These are phyloP conservation scores for Ennomos erosarius DNA, from an alignment of 2,888 invertebrate species.

Conservation along the genomic window DNA sequence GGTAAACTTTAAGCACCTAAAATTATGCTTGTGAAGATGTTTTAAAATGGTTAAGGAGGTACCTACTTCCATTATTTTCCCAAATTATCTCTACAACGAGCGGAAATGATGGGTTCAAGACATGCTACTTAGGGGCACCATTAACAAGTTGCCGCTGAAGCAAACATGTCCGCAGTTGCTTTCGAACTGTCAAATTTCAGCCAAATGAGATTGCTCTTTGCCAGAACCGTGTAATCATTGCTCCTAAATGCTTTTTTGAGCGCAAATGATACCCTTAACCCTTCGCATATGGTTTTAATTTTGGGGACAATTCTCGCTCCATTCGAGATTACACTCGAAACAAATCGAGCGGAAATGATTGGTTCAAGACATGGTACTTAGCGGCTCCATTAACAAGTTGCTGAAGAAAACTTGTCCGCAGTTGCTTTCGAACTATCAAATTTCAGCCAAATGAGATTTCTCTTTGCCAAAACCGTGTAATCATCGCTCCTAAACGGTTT, in stretches of 20 bases:
- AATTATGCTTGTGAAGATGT: too few relatives aligned
- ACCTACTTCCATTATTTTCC: background rate
- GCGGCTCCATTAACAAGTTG: slow-evolving; percentile 21
- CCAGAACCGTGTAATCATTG: slow-evolving; percentile 49
- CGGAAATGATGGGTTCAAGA: slow-evolving; percentile 17
- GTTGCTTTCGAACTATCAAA: slow-evolving; percentile 34
- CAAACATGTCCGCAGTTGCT: slow-evolving; percentile 16
- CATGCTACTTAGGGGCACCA: slow-evolving; percentile 18
- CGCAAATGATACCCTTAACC: slow-evolving; percentile 61
- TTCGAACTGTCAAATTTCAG: slow-evolving; percentile 38
- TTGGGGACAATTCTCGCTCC: slow-evolving; percentile 14
- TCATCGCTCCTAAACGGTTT: slow-evolving; percentile 61
- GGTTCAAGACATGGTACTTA: slow-evolving; percentile 15
- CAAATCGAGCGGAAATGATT: slow-evolving; percentile 24
- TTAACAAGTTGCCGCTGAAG: slow-evolving; percentile 20
- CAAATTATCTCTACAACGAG: slow-evolving; percentile 12
- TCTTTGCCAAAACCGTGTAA: slow-evolving; percentile 47
- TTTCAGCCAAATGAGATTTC: slow-evolving; percentile 40
- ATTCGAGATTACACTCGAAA: too few relatives aligned
- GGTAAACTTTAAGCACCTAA: too few relatives aligned
- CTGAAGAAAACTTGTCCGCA: slow-evolving; percentile 11
- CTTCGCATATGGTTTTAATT: slow-evolving; percentile 63
- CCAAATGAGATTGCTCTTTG: slow-evolving; percentile 42
- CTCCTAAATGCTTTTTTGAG: slow-evolving; percentile 61
- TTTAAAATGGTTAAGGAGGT: too few relatives aligned